These are phyloP conservation scores for Strigamia transsilvanica DNA, from an alignment of 2,888 invertebrate genomes.

Conservation along the genomic window DNA sequence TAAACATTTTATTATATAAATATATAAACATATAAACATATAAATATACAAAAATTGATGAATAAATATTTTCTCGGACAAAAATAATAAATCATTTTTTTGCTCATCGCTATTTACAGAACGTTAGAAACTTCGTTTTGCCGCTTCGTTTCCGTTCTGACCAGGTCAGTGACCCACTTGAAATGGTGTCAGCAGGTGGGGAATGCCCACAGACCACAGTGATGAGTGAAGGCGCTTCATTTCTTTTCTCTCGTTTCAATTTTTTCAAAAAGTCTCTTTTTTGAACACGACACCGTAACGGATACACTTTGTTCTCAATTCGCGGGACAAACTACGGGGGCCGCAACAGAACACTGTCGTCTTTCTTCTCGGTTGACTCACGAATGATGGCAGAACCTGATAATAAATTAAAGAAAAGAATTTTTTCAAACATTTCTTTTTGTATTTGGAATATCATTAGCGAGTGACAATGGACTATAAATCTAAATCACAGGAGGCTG, in stretches of 20 bases:
- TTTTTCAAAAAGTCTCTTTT: slow-evolving; percentile 50
- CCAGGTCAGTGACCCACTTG: too few species aligned
- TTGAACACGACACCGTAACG: slow-evolving; percentile 36
- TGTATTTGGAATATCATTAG: too few species aligned
- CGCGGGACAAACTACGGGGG: not conserved
- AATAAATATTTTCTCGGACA: too few species aligned
- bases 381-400: slow-evolving; percentile 30
- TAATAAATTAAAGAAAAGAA: not conserved
- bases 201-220: not conserved
- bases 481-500: too few species aligned
- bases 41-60: too few species aligned
- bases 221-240: not conserved
- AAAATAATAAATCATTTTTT: too few species aligned
- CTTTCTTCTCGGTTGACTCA: not conserved
- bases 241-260: not conserved
- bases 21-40: too few species aligned
- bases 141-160: too few species aligned
- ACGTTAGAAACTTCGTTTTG: too few species aligned
- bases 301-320: slow-evolving; percentile 21
- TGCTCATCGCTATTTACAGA: too few species aligned
- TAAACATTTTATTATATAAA: too few species aligned
- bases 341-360: slow-evolving; percentile 51
- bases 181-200: not conserved
- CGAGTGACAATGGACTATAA: too few species aligned
- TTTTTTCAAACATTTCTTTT: not conserved